phyloP scores from a whole-genome alignment of 1,140 invertebrate species.

The Melanaphis sacchari region DNA sequence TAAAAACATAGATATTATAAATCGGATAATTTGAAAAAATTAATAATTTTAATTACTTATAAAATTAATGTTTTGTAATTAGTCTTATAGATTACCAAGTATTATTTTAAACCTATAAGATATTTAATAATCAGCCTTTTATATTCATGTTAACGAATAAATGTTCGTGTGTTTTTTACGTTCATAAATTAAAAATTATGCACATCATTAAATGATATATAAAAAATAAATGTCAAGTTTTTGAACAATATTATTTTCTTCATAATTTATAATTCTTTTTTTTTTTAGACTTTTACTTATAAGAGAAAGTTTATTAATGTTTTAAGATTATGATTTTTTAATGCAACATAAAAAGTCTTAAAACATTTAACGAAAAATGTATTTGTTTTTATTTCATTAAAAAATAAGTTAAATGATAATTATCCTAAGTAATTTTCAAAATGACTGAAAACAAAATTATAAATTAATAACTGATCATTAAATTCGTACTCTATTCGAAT shows the following conservation, averaged over 20 bases:
- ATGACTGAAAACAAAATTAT: neutral
- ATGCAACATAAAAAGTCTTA: neutral
- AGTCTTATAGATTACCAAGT: too few relatives aligned
- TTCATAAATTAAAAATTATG: neutral
- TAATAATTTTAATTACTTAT: neutral
- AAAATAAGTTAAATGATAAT: constrained; percentile 35
- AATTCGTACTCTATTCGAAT: neutral
- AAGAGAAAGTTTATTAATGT: constrained; percentile 3
- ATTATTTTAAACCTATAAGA: too few relatives aligned
- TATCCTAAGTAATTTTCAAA: neutral
- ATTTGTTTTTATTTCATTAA: constrained; percentile 17
- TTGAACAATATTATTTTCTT: neutral
- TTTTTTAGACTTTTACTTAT: neutral
- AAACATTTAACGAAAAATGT: neutral
- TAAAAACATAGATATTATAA: neutral
- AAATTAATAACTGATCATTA: neutral
- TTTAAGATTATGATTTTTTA: neutral
- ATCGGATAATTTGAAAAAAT: neutral
- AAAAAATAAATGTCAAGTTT: neutral
- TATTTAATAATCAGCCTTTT: neutral
- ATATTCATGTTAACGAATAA: neutral
- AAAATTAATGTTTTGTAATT: neutral
- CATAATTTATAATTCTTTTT: neutral
- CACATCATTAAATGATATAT: neutral
- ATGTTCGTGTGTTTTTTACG: too few relatives aligned